Base-by-base conservation (phyloP, 2,113 vertebrate species). In the Pipra filicauda region DNA sequence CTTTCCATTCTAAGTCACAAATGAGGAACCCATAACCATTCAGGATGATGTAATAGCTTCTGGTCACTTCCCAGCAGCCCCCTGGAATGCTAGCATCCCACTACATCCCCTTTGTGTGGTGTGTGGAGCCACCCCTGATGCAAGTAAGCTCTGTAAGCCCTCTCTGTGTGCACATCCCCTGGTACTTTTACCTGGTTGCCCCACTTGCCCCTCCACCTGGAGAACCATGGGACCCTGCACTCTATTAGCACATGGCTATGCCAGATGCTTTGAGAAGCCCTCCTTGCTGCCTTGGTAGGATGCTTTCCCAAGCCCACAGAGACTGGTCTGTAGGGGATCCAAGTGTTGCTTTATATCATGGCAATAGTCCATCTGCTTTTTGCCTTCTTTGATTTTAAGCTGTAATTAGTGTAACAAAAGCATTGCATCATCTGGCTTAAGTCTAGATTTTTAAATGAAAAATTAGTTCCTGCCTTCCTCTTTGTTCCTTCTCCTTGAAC, bases 191-290 rank as follows among this genome's bases (percentile, higher is more conserved):
- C 11, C 2, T 2, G 11, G 33, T 49, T 77, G n/a, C 35, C 49
- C 15, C 1, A 0, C 31, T 17, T 14, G 13, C 22, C 23, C 12
- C 44, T 49, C 23, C 0, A 0, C 43, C 44, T 17, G 17, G 0
- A 9, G 35, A 26, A 9, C 19, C 0, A 0, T n/a, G 28, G 43
- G 54, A 23, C 48, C 30, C 52, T 18, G 37, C 0, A 2, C 24
- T 81, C 43, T 7, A 0, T 12, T 4, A 49, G 35, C 33, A 8
- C 33, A 2, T 0, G 4, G 27, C 43, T 35, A 27, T 12, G 48
- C 19, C 0, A 4, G 16, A 20, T 1, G 5, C 21, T 41, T 23
- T 8, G 59, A 49, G 39, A 80, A 3, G 19, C 22, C 10, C 28
- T 57, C 33, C 46, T 39, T 43, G 33, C 30, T 27, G 83, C 83